A percentile compares a stretch with the other conserved stretches of the same genome.
These are phyloP conservation scores for Erebia aethiops DNA, from an alignment of 2,888 invertebrate species.

Conservation along the genomic window DNA sequence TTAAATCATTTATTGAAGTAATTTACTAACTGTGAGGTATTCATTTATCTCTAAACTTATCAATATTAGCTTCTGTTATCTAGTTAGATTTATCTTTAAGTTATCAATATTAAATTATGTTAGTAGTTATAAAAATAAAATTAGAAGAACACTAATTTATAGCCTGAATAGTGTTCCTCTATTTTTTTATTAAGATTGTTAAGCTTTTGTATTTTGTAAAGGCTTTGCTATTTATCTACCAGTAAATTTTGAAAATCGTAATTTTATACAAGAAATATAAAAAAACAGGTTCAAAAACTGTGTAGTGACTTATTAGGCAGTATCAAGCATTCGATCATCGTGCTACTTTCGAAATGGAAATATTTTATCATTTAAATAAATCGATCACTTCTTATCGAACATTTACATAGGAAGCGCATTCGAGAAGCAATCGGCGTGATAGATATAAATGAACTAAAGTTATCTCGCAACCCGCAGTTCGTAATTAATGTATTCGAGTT, in stretches of 20 bases:
- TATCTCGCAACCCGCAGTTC: conserved; percentile 28
- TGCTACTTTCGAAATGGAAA: conserved; percentile 24
- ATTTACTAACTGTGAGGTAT: neutral
- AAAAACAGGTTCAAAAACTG: conserved; percentile 2
- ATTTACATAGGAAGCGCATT: conserved; percentile 32
- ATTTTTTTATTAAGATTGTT: neutral
- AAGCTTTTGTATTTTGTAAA: neutral
- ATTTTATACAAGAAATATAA: neutral
- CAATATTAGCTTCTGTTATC: conserved; percentile 14
- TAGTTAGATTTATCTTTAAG: neutral
- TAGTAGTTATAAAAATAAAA: no score
- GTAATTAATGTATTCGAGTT: conserved; percentile 35
- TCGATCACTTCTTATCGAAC: conserved; percentile 26
- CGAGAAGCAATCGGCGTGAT: conserved; percentile 27
- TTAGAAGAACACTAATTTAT: no score
- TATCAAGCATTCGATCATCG: conserved; percentile 23
- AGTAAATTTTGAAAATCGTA: neutral
- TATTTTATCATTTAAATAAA: conserved; percentile 44
- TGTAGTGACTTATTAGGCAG: neutral
- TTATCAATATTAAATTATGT: no score
- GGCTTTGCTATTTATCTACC: neutral
- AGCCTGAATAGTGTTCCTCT: neutral
- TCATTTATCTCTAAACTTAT: conserved; percentile 10
- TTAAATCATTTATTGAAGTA: conserved; percentile 16
- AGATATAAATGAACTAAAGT: conserved; percentile 35